Percentiles rank a stretch among this genome's conserved stretches.
phyloP scores from a whole-genome alignment of 2,797 vertebrate species.

The Siniperca undulata region DNA sequence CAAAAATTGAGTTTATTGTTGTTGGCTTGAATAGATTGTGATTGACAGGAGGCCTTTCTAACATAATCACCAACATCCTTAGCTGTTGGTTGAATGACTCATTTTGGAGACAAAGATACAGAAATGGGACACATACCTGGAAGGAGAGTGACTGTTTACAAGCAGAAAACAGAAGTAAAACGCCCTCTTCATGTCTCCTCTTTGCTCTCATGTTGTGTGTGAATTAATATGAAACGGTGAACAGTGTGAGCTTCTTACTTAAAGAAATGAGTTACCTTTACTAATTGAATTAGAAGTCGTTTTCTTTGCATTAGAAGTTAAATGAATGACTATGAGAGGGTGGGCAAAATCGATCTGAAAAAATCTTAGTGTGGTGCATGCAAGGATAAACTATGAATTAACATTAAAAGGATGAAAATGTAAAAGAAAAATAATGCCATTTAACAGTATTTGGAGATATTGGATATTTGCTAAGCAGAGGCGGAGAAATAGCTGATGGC shows the following conservation, averaged over 20 bases:
- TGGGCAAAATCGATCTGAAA: constrained; percentile 9
- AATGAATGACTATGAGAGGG: constrained; percentile 18
- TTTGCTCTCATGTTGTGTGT: constrained; percentile 16
- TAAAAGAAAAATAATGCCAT: neutral
- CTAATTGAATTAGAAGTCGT: constrained; percentile 18
- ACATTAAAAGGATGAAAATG: neutral
- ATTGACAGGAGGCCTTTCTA: constrained; percentile 19
- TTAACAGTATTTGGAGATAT: neutral
- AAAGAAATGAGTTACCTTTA: constrained; percentile 16
- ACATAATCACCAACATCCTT: neutral
- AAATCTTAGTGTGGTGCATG: neutral
- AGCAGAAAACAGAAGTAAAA: constrained; percentile 15
- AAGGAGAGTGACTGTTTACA: constrained; percentile 19
- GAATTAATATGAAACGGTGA: constrained; percentile 19
- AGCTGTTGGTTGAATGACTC: constrained; percentile 9
- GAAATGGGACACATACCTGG: constrained; percentile 27
- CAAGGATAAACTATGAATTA: constrained; percentile 20
- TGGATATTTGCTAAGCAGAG: constrained; percentile 11
- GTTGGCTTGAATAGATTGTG: neutral
- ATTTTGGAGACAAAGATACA: constrained; percentile 27
- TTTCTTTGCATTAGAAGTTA: constrained; percentile 27
- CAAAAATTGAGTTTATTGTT: constrained; percentile 2
- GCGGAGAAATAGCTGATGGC: constrained; percentile 50
- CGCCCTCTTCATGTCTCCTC: neutral
- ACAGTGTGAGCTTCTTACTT: constrained; percentile 12